Evolutionary conservation across 2,797 vertebrate genomes (phyloP).

Genomic region (Limnodromus scolopaceus): DNA sequence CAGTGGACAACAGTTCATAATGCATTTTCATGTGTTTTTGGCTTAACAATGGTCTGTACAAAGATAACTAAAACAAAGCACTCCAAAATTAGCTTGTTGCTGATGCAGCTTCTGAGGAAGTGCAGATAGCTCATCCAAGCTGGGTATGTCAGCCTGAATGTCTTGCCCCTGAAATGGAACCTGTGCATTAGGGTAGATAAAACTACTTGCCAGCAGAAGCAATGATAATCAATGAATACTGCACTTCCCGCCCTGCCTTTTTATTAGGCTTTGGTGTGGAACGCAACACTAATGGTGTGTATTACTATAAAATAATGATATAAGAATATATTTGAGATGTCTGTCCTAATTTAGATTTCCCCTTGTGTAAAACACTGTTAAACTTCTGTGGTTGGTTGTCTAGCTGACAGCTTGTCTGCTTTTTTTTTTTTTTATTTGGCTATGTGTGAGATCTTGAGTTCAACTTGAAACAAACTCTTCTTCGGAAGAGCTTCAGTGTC

Average conservation of each 20-base stretch:
- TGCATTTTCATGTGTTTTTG: background rate
- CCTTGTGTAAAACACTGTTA: background rate
- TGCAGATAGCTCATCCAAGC: background rate
- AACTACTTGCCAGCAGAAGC: background rate
- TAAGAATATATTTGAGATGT: background rate
- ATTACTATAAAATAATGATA: background rate
- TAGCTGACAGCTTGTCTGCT: background rate
- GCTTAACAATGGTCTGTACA: background rate
- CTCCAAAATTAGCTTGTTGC: background rate
- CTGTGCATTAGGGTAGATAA: background rate
- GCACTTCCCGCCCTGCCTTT: background rate
- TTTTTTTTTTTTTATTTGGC: background rate
- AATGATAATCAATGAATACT: background rate
- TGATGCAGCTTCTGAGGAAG: background rate
- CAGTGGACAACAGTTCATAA: background rate
- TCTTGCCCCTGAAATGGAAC: background rate
- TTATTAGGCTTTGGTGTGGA: background rate
- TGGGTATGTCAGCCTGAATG: background rate
- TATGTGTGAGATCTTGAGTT: background rate
- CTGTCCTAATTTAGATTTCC: background rate
- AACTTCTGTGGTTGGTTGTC: background rate
- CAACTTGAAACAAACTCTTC: background rate
- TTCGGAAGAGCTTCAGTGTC: background rate
- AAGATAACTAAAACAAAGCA: background rate
- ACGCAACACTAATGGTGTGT: fast-evolving